Base-by-base conservation (phyloP, 2,888 invertebrate species). In the Neria commutata region DNA sequence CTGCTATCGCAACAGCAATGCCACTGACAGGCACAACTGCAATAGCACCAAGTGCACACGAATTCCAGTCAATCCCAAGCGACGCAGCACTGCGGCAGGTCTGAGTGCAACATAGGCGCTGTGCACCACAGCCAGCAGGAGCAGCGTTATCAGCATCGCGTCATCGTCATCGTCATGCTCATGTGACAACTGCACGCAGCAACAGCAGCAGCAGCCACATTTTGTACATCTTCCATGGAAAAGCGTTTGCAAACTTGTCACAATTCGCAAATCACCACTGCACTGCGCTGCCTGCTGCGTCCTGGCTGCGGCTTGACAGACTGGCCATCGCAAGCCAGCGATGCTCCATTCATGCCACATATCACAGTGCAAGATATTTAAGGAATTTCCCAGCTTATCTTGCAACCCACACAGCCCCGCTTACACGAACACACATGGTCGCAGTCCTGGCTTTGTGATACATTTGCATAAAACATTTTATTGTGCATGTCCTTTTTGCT, bases 121-220 rank as follows among this genome's bases (percentile, higher is more conserved):
- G n/a, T n/a, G 8, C 11, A 14, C 11, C 37, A 14, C 4, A 8
- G 11, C 37, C 37, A 37, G n/a, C 37, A n/a, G n/a, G 6, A 8
- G 6, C 37, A 37, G 37, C 16, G 8, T 37, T 72, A 72, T 72
- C 72, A 75, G 72, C 73, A 72, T 68, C 65, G 56, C 59, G 64
- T 73, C 70, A 72, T 72, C 75, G 75, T 70, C 73, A 74, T 73
- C 37, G 16, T n/a, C n/a, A n/a, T n/a, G n/a, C n/a, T n/a, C n/a
- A n/a, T n/a, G 72, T 73, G 70, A 72, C 58, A 63, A 55, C 61
- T 42, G 47, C 19, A 54, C 54, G 47, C 56, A 58, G 56, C 21
- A 47, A n/a, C n/a, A n/a, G n/a, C n/a, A n/a, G n/a, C n/a, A n/a
- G n/a, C n/a, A n/a, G n/a, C n/a, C n/a, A n/a, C n/a, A n/a, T n/a